These are phyloP conservation scores for Trissonchulus latispiculum DNA, from an alignment of 2,888 invertebrate genomes.

Conservation along the genomic window DNA sequence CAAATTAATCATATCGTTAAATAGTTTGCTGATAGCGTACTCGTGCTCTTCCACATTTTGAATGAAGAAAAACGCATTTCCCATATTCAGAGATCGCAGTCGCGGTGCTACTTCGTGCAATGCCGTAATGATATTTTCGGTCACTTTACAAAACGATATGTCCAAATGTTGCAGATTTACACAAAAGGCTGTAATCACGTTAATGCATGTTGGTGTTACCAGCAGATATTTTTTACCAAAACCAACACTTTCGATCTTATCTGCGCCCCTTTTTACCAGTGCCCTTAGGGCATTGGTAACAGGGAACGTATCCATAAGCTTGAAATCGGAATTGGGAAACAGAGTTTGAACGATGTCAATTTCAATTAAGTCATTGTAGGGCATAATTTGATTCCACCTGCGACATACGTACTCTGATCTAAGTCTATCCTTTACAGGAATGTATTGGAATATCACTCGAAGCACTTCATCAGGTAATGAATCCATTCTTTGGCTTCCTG, in stretches of 20 bases:
- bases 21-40: background rate
- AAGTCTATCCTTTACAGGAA: background rate
- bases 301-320: background rate
- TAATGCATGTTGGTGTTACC: background rate
- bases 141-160: background rate
- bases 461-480: background rate
- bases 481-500: too few relatives aligned
- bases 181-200: background rate
- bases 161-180: background rate
- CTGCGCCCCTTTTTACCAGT: background rate
- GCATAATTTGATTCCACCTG: slow-evolving; percentile 1
- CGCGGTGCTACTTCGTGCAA: background rate
- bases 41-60: background rate
- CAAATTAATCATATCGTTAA: background rate
- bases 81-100: background rate
- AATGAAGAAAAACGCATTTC: background rate
- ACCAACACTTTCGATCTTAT: background rate
- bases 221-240: background rate
- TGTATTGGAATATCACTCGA: background rate
- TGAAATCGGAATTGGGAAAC: background rate
- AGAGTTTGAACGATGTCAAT: background rate
- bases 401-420: background rate
- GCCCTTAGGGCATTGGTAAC: background rate
- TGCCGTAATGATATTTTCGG: background rate
- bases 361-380: background rate